Base-by-base conservation (phyloP, 2,797 vertebrate genomes). In the Sebastes melanostomus region DNA sequence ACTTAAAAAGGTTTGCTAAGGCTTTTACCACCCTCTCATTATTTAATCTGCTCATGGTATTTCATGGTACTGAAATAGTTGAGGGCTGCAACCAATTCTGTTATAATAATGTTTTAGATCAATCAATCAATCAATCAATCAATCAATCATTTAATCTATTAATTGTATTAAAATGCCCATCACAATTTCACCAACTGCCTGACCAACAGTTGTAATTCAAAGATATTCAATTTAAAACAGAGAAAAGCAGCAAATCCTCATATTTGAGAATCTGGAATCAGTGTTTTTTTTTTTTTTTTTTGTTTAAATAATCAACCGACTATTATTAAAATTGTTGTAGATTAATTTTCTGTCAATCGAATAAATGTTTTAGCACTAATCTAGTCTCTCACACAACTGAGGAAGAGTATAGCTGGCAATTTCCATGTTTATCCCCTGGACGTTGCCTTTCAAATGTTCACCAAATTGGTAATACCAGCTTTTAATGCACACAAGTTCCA, bases 131-230 rank as follows among this genome's bases (percentile, higher is more conserved):
- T 52, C 50, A 52, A 52, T 52, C 1, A 27, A 27, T 27, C 27
- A 27, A 27, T 27, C 27, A 27, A 27, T 27, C 27, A 9, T 22
- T 22, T 0, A 54, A 22, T 54, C 20, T 54, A n/a, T 54, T 54
- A 8, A 50, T 50, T 50, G 1, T 18, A 0, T 1, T 0, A 50
- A 50, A 20, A 50, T 50, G 42, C 0, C 42, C 42, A 50, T 50
- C 42, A 50, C 42, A 50, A 18, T 50, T 50, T 46, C 0, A 46
- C 42, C 38, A 42, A 42, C 38, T 42, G 38, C 0, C 38, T 42
- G 6, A 42, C 38, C 42, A 46, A 46, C 42, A 46, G 14, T 46
- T 46, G 42, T 46, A 46, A 46, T 46, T 42, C 38, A 42, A 42
- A 46, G 42, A 46, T 50, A 50, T 50, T 50, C 42, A 50, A 50